These are phyloP conservation scores for Leptoteleia sp. DNA, from an alignment of 1,140 invertebrate species.

Conservation along the genomic window DNA sequence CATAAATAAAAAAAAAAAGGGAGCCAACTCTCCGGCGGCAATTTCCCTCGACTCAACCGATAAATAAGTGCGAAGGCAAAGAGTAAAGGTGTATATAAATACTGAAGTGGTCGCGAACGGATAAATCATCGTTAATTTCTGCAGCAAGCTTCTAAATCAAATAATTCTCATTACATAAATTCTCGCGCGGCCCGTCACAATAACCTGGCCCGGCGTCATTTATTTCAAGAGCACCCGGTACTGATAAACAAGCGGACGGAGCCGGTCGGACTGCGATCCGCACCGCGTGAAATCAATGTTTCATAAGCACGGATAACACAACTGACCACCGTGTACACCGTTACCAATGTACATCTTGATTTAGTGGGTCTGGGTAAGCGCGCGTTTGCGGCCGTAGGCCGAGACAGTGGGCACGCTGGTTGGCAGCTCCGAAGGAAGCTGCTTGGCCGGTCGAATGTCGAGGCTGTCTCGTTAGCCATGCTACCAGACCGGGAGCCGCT, in stretches of 20 bases:
- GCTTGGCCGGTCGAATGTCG: constrained; percentile 74
- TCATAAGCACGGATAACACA: constrained; percentile 80
- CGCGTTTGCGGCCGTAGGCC: constrained; percentile 69
- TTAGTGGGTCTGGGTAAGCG: constrained; percentile 76
- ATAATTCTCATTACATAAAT: constrained; percentile 41
- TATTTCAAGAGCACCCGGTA: constrained; percentile 73
- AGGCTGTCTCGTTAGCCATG: constrained; percentile 78
- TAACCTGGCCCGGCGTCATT: constrained; percentile 32
- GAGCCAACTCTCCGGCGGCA: too few relatives aligned
- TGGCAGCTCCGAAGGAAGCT: constrained; percentile 73
- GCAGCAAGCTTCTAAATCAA: constrained; percentile 35
- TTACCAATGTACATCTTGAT: constrained; percentile 82
- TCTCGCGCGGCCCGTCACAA: constrained; percentile 24
- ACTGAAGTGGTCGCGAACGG: neutral
- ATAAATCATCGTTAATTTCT: constrained; percentile 27
- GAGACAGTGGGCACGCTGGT: constrained; percentile 55
- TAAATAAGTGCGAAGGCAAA: too few relatives aligned
- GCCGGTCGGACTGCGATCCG: constrained; percentile 63
- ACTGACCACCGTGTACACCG: constrained; percentile 76
- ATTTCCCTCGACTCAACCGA: too few relatives aligned
- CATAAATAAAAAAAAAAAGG: too few relatives aligned
- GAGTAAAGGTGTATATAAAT: too few relatives aligned
- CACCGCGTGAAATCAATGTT: constrained; percentile 81
- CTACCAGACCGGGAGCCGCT: constrained; percentile 62
- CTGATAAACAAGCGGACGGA: constrained; percentile 71